Conservation (phyloP, 2,888 invertebrate species). For the Ectobius pallidus region DNA sequence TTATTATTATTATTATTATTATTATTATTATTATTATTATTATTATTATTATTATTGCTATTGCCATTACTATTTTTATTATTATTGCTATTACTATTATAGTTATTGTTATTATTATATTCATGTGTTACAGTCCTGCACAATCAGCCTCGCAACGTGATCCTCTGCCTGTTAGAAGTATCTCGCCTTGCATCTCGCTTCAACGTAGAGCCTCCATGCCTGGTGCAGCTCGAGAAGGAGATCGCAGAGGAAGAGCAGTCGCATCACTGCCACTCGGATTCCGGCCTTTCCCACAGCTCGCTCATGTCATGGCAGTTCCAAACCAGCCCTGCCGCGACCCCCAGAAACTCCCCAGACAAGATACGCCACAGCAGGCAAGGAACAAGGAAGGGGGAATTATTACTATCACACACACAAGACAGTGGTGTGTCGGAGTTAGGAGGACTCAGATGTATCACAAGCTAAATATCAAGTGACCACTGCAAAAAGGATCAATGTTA, state of each 20-base stretch:
- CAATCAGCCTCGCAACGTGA: constrained; percentile 82
- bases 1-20: too few relatives aligned
- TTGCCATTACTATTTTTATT: neutral
- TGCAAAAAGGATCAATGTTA: too few relatives aligned
- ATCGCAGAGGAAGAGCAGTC: constrained; percentile 68
- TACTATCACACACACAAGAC: neutral
- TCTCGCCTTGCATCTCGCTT: constrained; percentile 79
- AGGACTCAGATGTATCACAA: too few relatives aligned
- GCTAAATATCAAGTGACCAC: too few relatives aligned
- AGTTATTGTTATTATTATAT: too few relatives aligned
- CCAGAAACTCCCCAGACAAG: constrained; percentile 56
- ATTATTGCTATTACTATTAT: neutral
- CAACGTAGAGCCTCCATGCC: constrained; percentile 79
- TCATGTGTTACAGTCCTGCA: constrained; percentile 68
- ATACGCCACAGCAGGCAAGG: constrained; percentile 62
- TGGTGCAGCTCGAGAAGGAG: constrained; percentile 84
- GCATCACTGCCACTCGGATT: constrained; percentile 54
- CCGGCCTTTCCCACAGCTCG: constrained; percentile 63
- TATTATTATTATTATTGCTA: neutral
- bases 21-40: neutral
- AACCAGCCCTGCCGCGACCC: constrained; percentile 55
- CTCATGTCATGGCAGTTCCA: constrained; percentile 74
- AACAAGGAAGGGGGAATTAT: constrained; percentile 39
- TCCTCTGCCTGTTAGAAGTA: constrained; percentile 84
- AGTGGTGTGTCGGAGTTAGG: constrained; percentile 27